phyloP scores from a whole-genome alignment of 2,113 vertebrate species.

The Plestiodon gilberti region DNA sequence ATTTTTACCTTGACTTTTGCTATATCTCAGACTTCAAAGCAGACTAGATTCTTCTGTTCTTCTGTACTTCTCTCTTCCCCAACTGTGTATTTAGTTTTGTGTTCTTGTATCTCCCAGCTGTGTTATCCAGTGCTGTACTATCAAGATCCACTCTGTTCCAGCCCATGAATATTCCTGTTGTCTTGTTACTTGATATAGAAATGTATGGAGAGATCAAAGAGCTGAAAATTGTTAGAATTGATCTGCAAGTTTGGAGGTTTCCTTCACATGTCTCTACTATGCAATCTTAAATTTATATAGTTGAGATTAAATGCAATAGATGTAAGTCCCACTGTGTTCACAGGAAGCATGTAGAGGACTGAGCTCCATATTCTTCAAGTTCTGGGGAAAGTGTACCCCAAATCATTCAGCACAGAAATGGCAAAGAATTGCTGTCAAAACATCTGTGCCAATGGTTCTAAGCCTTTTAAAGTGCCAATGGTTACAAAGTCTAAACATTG shows the following conservation, averaged over 20 bases:
- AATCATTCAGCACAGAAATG: too few relatives aligned
- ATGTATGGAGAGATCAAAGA: neutral
- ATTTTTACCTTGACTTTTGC: neutral
- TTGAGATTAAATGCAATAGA: neutral
- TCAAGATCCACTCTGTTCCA: neutral
- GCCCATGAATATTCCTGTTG: neutral
- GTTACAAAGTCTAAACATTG: too few relatives aligned
- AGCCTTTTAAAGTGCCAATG: too few relatives aligned
- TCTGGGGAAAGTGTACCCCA: too few relatives aligned
- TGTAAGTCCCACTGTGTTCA: too few relatives aligned
- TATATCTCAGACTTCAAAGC: conserved; percentile 24
- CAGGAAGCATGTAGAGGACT: too few relatives aligned
- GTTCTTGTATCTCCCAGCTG: neutral
- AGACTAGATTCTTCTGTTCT: neutral
- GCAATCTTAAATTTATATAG: neutral
- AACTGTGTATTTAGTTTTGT: neutral
- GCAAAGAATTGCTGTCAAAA: too few relatives aligned
- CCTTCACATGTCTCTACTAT: neutral
- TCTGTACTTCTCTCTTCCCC: neutral
- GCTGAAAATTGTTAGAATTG: neutral
- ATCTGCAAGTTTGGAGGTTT: neutral
- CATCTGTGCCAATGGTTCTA: too few relatives aligned
- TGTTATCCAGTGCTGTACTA: neutral
- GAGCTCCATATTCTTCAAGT: too few relatives aligned
- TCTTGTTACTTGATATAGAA: neutral